phyloP scores from a whole-genome alignment of 1,140 invertebrate genomes.

The Rhopalosiphum maidis region DNA sequence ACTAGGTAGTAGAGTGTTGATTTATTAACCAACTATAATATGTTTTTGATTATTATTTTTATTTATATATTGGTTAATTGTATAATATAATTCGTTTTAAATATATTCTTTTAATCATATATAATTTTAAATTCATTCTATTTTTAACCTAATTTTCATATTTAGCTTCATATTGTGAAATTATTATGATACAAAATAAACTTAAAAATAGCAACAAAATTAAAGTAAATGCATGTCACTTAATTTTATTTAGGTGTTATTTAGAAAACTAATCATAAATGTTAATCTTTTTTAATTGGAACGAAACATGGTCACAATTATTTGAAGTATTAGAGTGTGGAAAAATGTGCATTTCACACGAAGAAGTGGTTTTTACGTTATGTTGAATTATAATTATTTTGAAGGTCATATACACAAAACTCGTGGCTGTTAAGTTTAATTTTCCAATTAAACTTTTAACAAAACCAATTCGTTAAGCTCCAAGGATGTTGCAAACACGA shows the following conservation, averaged over 20 bases:
- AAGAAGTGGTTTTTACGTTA: neutral
- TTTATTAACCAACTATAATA: no score
- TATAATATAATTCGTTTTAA: no score
- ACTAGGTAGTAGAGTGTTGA: no score
- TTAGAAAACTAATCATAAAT: neutral
- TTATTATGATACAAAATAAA: no score
- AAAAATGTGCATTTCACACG: neutral
- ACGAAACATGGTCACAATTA: neutral
- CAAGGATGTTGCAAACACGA: neutral
- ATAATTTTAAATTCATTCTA: no score
- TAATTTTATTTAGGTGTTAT: neutral
- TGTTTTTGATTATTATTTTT: no score
- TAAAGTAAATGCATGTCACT: no score
- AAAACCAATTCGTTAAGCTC: constrained; percentile 28
- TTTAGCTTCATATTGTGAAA: no score
- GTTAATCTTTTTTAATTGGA: constrained; percentile 8
- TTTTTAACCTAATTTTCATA: no score
- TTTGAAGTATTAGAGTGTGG: neutral
- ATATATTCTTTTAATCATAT: no score
- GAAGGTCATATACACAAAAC: neutral
- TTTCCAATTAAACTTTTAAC: constrained; percentile 55
- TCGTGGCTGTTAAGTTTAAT: neutral
- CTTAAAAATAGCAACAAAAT: no score
- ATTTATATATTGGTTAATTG: no score
- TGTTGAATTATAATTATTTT: constrained; percentile 34